Conservation (phyloP, 2,888 invertebrate species). For the Petrophora chlorosata region DNA sequence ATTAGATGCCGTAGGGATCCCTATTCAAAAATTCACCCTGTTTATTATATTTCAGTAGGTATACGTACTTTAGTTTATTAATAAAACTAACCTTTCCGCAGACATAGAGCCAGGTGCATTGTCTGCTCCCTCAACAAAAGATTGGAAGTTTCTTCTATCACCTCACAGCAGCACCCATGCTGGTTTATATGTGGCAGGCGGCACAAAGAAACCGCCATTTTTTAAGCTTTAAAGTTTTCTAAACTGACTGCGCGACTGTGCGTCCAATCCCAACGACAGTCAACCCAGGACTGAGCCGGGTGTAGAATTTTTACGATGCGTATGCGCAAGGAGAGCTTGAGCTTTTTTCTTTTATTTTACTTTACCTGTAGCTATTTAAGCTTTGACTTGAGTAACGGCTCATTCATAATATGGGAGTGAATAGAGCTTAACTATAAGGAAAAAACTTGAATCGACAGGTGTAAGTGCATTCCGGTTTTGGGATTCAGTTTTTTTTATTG, state of each 20-base stretch:
- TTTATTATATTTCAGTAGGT: no score
- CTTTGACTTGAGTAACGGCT: constrained; percentile 6
- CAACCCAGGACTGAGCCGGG: constrained; percentile 5
- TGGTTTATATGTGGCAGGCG: constrained; percentile 24
- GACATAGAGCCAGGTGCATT: constrained; percentile 17
- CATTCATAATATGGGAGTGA: constrained; percentile 14
- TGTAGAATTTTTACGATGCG: constrained; percentile 7
- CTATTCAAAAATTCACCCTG: no score
- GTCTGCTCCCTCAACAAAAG: constrained; percentile 15
- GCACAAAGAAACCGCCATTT: constrained; percentile 28
- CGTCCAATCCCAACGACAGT: constrained; percentile 2
- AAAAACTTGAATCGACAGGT: constrained; percentile 19
- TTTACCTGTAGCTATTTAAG: constrained; percentile 9
- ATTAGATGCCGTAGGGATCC: no score
- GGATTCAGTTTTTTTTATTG: no score
- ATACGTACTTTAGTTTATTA: no score
- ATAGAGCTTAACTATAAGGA: constrained; percentile 13
- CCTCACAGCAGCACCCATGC: constrained; percentile 27
- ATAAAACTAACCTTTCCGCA: constrained; percentile 25
- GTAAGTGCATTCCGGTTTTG: constrained; percentile 4
- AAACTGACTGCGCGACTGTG: background rate
- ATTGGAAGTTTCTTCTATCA: constrained; percentile 20
- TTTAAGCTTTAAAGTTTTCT: background rate
- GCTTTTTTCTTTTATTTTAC: no score
- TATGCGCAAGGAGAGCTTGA: constrained; percentile 18